Conservation (phyloP, 53 echinoderm and acorn worm genomes). For the Hippasteria phrygiana region DNA sequence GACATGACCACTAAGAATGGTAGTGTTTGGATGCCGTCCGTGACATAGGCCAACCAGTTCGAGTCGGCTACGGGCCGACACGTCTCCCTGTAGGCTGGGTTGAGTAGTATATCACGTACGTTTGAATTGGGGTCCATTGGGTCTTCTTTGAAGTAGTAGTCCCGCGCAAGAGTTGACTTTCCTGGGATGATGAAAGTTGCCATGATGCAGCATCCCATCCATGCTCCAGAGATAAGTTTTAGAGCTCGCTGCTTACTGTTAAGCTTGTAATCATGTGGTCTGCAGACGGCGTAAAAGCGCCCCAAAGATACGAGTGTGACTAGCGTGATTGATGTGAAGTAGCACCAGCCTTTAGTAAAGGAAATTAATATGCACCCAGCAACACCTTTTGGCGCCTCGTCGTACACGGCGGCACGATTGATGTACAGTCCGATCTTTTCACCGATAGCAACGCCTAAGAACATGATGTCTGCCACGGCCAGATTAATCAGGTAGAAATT, state of each 20-base stretch:
- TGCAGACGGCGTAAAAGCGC: conserved; percentile 71
- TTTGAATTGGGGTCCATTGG: not conserved
- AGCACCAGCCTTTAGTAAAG: conserved; percentile 53
- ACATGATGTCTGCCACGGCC: conserved; percentile 64
- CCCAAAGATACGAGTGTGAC: conserved; percentile 68
- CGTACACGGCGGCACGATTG: conserved; percentile 19
- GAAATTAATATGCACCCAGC: conserved; percentile 50
- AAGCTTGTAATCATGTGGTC: conserved; percentile 52
- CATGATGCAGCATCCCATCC: conserved; percentile 49
- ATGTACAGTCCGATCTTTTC: conserved; percentile 45
- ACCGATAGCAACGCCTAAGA: conserved; percentile 45
- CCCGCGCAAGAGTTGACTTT: conserved; percentile 9
- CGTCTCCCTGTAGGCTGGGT: conserved; percentile 24
- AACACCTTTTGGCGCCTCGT: conserved; percentile 27
- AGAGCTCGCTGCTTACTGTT: conserved; percentile 45
- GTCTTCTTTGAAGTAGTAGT: not conserved
- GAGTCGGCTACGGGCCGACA: conserved; percentile 32
- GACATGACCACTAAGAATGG: conserved; percentile 50
- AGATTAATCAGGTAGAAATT: conserved; percentile 71
- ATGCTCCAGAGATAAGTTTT: conserved; percentile 47
- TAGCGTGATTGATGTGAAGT: conserved; percentile 65
- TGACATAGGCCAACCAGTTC: conserved; percentile 24
- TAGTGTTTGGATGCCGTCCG: conserved; percentile 40
- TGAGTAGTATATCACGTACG: not conserved
- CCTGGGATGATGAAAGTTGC: conserved; percentile 24